Evolutionary conservation across 2,888 invertebrate species (phyloP).

Genomic region (Brassicogethes aeneus): DNA sequence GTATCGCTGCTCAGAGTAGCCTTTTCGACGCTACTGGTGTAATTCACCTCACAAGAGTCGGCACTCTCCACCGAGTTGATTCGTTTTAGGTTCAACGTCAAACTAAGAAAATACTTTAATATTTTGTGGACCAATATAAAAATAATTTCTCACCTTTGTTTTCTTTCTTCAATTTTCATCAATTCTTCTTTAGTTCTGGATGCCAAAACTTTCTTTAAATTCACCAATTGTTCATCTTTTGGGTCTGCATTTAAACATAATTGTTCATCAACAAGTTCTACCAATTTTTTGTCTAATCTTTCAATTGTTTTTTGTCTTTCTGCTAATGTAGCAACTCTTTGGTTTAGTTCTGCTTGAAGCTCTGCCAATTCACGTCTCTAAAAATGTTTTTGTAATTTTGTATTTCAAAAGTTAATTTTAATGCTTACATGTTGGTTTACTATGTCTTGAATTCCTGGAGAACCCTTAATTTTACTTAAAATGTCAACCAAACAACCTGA

Average conservation of each 20-base stretch:
- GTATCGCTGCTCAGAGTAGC: slow-evolving; percentile 49
- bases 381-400: slow-evolving; percentile 13
- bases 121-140: not conserved
- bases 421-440: slow-evolving; percentile 63
- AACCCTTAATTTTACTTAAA: slow-evolving; percentile 56
- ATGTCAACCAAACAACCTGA: slow-evolving; percentile 55
- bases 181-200: slow-evolving; percentile 44
- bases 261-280: slow-evolving; percentile 57
- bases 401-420: slow-evolving; percentile 3
- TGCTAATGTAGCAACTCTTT: slow-evolving; percentile 51
- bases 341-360: slow-evolving; percentile 59
- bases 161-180: slow-evolving; percentile 44
- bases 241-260: slow-evolving; percentile 23
- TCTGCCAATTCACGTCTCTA: slow-evolving; percentile 66
- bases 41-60: slow-evolving; percentile 34
- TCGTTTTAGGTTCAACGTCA: slow-evolving; percentile 59
- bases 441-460: slow-evolving; percentile 58
- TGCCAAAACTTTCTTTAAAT: slow-evolving; percentile 40
- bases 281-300: slow-evolving; percentile 59
- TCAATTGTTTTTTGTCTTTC: slow-evolving; percentile 59
- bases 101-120: slow-evolving; percentile 36
- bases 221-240: slow-evolving; percentile 25
- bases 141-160: slow-evolving; percentile 39
- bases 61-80: slow-evolving; percentile 35
- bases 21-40: slow-evolving; percentile 22